phyloP scores from a whole-genome alignment of 2,888 invertebrate species.

The Cryptophagus acutangulus region DNA sequence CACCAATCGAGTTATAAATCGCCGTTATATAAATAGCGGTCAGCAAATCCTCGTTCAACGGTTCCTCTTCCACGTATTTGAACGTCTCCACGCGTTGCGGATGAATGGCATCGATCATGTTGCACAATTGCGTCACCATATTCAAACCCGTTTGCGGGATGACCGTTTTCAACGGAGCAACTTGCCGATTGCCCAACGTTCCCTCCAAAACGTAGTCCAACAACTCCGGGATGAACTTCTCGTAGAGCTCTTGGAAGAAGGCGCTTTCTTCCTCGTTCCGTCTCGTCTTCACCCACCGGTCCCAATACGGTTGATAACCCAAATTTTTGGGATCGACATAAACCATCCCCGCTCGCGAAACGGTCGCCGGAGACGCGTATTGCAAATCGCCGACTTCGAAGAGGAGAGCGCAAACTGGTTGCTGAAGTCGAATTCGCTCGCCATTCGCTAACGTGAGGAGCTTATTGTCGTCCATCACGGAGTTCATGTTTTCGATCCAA shows the following conservation, averaged over 20 bases:
- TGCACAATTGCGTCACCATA: conserved; percentile 79
- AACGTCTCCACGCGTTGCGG: conserved; percentile 45
- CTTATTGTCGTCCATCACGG: conserved; percentile 94
- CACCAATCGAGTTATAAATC: conserved; percentile 82
- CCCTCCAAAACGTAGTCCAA: conserved; percentile 68
- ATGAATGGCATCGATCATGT: conserved; percentile 70
- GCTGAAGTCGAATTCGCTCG: conserved; percentile 69
- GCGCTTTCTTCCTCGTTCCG: conserved; percentile 49
- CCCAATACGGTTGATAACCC: conserved; percentile 82
- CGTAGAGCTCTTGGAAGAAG: conserved; percentile 57
- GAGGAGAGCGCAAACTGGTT: conserved; percentile 72
- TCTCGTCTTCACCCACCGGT: conserved; percentile 67
- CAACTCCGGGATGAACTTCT: conserved; percentile 68
- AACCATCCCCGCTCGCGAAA: conserved; percentile 88
- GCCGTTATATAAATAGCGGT: conserved; percentile 71
- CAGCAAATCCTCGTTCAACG: conserved; percentile 55
- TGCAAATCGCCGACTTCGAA: conserved; percentile 85
- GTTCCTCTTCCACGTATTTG: conserved; percentile 48
- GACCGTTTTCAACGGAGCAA: conserved; percentile 71
- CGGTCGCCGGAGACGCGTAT: conserved; percentile 89
- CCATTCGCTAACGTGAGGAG: conserved; percentile 82
- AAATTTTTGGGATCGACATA: conserved; percentile 90
- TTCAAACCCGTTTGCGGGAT: conserved; percentile 82
- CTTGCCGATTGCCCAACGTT: conserved; percentile 60
- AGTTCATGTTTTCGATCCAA: conserved; percentile 97